phyloP scores from a whole-genome alignment of 2,888 invertebrate genomes.

The Drosophila helvetica region DNA sequence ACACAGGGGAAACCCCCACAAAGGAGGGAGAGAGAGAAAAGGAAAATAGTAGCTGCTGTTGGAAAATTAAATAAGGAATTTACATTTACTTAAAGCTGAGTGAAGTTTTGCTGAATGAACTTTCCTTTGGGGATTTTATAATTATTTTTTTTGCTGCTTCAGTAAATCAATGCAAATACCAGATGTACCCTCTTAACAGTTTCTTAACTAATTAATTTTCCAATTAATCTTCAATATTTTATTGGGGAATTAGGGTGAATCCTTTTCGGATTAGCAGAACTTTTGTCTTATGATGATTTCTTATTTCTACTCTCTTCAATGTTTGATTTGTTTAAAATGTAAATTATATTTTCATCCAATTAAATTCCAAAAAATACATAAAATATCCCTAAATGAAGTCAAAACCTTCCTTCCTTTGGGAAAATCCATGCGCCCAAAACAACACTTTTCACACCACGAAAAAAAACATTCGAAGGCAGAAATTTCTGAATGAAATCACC shows the following conservation, averaged over 20 bases:
- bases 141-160: too few relatives aligned
- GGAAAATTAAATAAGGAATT: constrained; percentile 8
- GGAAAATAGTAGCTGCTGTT: not conserved
- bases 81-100: not conserved
- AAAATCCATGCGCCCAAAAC: constrained; percentile 23
- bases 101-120: not conserved
- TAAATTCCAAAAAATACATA: not conserved
- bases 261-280: too few relatives aligned
- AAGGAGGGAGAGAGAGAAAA: not conserved
- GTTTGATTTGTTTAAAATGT: not conserved
- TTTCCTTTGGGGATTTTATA: too few relatives aligned
- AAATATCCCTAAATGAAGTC: not conserved
- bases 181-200: too few relatives aligned
- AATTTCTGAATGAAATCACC: constrained; percentile 57
- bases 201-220: too few relatives aligned
- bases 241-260: too few relatives aligned
- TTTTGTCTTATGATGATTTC: too few relatives aligned
- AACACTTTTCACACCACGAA: constrained; percentile 41
- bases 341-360: too few relatives aligned
- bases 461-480: constrained; percentile 1
- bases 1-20: not conserved
- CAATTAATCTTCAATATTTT: too few relatives aligned
- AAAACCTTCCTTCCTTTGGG: constrained; percentile 7
- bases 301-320: not conserved
- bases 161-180: too few relatives aligned